Evolutionary conservation across 2,113 vertebrate genomes (phyloP), one percentile per base, ranked within the genome.

Genomic region (Myrmecobius fasciatus): DNA sequence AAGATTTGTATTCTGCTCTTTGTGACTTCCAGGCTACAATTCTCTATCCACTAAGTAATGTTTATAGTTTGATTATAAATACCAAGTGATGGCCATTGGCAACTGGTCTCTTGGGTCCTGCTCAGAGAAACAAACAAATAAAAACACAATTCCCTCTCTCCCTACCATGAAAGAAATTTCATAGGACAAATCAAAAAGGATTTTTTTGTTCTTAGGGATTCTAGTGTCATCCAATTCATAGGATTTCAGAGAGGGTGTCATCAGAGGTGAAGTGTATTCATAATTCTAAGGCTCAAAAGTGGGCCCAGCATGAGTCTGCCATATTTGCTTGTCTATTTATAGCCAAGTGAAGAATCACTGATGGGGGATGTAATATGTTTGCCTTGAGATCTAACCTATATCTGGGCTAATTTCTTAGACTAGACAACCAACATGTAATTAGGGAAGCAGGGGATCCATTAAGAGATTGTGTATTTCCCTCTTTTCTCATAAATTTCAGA

Each of bases 401-500:
- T 95, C 92, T 96, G 14, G 53, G 54, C 26, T 97, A 95, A 97
- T 97, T 98, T 98, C 96, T 60, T 92, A 94, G 93, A 92, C 11
- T 92, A 49, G 91, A 60, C 56, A 95, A 97, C 56, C 88, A 96
- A 94, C 67, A 88, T 89, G 28, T 95, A 97, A 96, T 98, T 98
- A 97, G 92, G 94, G 43, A 96, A 97, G 89, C 12, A 92, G 90
- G 48, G 1, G 0, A 53, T 91, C 91, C 47, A 89, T 96, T 98
- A 97, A 90, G 92, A 93, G 46, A 22, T 91, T 92, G 51, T 89
- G 51, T 0, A 0, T 96, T 97, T 96, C 91, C 83, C 91, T 98
- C 98, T 97, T 14, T 97, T 97, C 92, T 98, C 51, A 95, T 97
- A 97, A 95, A 97, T 97, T 97, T 96, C 60, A 90, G 89, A 92